Conservation (phyloP, 2,797 vertebrate genomes). For the Eupleurogrammus muticus region DNA sequence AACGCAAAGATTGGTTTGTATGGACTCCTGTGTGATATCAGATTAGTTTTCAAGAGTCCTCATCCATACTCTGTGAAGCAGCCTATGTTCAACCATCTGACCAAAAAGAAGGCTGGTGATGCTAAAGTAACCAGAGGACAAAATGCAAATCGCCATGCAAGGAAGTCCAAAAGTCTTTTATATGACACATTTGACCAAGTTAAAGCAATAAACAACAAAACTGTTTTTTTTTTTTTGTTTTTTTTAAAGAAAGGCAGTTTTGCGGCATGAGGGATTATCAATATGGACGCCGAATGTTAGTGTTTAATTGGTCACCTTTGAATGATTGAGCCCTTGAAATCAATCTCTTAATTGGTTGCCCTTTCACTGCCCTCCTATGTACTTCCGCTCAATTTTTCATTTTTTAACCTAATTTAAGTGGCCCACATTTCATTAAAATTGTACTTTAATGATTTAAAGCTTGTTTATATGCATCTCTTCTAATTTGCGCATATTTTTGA, state of each 20-base stretch:
- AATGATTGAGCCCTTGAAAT: conserved; percentile 18
- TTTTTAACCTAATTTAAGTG: conserved; percentile 3
- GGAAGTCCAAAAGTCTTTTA: background rate
- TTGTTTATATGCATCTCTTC: background rate
- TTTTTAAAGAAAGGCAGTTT: background rate
- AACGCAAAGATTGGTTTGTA: background rate
- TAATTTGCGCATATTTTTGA: background rate
- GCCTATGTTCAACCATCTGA: background rate
- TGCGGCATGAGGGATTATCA: conserved; percentile 10
- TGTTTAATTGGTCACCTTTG: conserved; percentile 29
- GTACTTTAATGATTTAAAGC: conserved; percentile 14
- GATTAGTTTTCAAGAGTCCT: conserved; percentile 11
- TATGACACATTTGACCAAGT: background rate
- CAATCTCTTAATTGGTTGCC: conserved; percentile 2
- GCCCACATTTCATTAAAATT: background rate
- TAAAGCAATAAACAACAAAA: conserved; percentile 3
- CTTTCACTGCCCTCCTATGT: background rate
- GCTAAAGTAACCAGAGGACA: background rate
- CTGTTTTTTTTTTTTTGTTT: background rate
- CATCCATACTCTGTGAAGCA: conserved; percentile 4
- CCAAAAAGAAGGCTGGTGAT: background rate
- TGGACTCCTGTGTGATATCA: background rate
- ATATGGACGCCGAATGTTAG: background rate
- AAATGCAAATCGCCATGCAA: background rate
- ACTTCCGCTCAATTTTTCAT: too few relatives aligned